Evolutionary conservation across 2,797 vertebrate species (phyloP).

Genomic region (Sebastes itinus): DNA sequence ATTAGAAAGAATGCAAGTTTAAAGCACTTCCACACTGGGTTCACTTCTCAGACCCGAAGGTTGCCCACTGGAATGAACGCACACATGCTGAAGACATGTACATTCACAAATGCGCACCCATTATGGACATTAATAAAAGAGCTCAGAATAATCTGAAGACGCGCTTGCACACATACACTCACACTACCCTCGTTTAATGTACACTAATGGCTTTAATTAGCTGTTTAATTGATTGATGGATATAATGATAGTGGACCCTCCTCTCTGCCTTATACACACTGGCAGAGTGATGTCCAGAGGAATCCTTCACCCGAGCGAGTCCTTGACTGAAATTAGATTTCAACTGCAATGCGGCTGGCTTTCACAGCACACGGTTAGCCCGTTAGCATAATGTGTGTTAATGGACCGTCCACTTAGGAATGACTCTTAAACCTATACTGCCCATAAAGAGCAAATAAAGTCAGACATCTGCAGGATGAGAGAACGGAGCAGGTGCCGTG

Average conservation of each 20-base stretch:
- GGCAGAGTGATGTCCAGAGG: constrained; percentile 1
- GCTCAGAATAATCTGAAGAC: neutral
- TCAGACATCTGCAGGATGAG: constrained; percentile 26
- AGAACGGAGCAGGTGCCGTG: constrained; percentile 2
- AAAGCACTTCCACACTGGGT: rapidly evolving
- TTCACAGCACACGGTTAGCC: constrained; percentile 22
- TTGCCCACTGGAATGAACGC: neutral
- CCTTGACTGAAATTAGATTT: constrained; percentile 55
- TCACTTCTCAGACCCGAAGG: too few relatives aligned
- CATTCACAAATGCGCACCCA: neutral
- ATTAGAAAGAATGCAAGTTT: too few relatives aligned
- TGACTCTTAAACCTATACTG: constrained; percentile 42
- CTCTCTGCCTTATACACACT: constrained; percentile 4
- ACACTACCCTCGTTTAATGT: neutral
- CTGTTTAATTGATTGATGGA: constrained; percentile 32
- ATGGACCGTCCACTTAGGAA: constrained; percentile 44
- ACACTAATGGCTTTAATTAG: constrained; percentile 1
- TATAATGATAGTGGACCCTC: neutral
- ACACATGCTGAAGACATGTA: neutral
- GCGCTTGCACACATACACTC: neutral
- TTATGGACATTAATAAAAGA: neutral
- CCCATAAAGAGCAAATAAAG: constrained; percentile 41
- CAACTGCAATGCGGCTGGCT: constrained; percentile 56
- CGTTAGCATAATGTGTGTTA: constrained; percentile 47
- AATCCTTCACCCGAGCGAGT: constrained; percentile 26